Percentiles rank a stretch among this genome's conserved stretches.
Evolutionary conservation across 23 tunicate species (phyloP).

Genomic region (Ascidia mentula): DNA sequence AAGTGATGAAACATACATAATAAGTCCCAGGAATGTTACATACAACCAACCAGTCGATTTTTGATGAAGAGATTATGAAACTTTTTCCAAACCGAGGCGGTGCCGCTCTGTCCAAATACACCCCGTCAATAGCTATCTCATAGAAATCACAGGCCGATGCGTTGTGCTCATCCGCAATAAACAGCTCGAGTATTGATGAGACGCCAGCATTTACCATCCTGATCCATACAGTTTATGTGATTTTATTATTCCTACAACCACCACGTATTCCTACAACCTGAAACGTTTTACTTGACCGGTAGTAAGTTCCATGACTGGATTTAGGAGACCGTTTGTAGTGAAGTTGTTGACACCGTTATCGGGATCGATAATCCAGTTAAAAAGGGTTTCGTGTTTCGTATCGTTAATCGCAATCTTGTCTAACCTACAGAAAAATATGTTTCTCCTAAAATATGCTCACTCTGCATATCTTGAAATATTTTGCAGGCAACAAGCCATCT

Average conservation of each 20-base stretch:
- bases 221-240: too few species aligned
- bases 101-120: conserved; percentile 38
- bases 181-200: conserved; percentile 26
- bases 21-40: conserved; percentile 60
- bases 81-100: conserved; percentile 40
- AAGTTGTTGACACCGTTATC: conserved; percentile 33
- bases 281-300: conserved; percentile 69
- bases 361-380: conserved; percentile 20
- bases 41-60: conserved; percentile 63
- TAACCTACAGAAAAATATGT: neutral
- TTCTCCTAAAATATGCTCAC: too few species aligned
- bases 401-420: neutral
- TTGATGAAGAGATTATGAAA: conserved; percentile 32
- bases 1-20: conserved; percentile 43
- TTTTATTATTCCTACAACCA: too few species aligned
- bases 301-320: conserved; percentile 21
- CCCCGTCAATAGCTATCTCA: conserved; percentile 66
- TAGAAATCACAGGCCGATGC: conserved; percentile 25
- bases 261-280: conserved; percentile 63
- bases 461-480: too few species aligned
- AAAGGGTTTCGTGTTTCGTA: neutral
- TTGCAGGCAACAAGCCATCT: too few species aligned
- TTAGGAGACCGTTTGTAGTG: conserved; percentile 76
- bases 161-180: conserved; percentile 11
- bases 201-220: conserved; percentile 87